Conservation (phyloP, 2,888 invertebrate species). For the Drosophila cognata region DNA sequence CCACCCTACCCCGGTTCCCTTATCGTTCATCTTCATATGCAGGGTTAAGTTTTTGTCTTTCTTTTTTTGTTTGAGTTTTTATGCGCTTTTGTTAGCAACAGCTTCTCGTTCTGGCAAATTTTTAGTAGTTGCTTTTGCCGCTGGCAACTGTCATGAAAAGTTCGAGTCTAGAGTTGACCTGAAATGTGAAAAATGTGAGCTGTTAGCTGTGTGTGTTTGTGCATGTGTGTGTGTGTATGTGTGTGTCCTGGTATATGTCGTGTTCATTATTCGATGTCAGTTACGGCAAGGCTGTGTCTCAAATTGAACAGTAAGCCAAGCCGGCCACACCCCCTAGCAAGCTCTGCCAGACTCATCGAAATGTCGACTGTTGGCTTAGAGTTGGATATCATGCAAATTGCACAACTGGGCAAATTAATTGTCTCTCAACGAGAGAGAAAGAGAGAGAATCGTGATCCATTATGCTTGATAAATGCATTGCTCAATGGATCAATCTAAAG, state of each 20-base stretch:
- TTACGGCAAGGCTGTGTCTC: constrained; percentile 10
- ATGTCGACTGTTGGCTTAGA: constrained; percentile 33
- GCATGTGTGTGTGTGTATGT: constrained; percentile 17
- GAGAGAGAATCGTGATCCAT: constrained; percentile 19
- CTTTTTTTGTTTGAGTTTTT: constrained; percentile 30
- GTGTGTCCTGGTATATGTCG: constrained; percentile 7
- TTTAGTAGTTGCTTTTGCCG: constrained; percentile 45
- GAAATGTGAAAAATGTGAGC: constrained; percentile 58
- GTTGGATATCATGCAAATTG: constrained; percentile 41
- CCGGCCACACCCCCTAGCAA: constrained; percentile 34
- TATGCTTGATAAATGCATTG: constrained; percentile 15
- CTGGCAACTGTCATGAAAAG: constrained; percentile 74
- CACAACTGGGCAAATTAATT: constrained; percentile 26
- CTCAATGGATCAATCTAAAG: constrained; percentile 8
- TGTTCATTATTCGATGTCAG: constrained; percentile 43
- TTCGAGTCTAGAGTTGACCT: constrained; percentile 76
- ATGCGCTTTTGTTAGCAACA: constrained; percentile 74
- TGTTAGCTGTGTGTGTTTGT: constrained; percentile 7
- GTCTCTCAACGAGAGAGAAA: constrained; percentile 2
- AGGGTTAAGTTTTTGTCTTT: constrained; percentile 62
- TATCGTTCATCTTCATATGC: constrained; percentile 32
- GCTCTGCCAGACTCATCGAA: constrained; percentile 33
- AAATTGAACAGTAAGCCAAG: constrained; percentile 53
- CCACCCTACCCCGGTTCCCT: background rate
- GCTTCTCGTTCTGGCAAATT: constrained; percentile 45